Evolutionary conservation across 2,113 vertebrate species (phyloP).

Genomic region (Sinocyclocheilus anshuiensis): DNA sequence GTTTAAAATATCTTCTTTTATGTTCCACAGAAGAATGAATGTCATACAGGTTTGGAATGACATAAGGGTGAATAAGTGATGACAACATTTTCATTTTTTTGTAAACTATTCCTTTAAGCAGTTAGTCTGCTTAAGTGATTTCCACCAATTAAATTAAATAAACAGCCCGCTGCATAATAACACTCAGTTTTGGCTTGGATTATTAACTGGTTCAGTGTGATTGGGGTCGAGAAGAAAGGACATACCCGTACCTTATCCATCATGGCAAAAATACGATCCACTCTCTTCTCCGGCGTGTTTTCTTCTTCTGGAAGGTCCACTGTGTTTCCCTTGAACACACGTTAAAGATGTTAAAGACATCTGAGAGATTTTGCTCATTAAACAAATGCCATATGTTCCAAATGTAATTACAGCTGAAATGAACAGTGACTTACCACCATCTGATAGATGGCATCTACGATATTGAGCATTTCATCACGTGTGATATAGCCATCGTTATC

Average conservation of each 20-base stretch:
- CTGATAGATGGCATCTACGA: constrained; percentile 98
- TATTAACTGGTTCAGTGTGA: background rate
- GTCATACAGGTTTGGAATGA: no score
- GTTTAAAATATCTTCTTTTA: no score
- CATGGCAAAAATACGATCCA: constrained; percentile 98
- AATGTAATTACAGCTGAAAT: background rate
- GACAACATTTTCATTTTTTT: no score
- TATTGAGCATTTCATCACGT: constrained; percentile 96
- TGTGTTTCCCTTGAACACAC: constrained; percentile 86
- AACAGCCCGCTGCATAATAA: background rate
- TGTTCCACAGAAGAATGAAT: no score
- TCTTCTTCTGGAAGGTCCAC: constrained; percentile 97
- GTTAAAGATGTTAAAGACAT: background rate
- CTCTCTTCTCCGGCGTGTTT: constrained; percentile 95
- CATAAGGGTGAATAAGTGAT: no score
- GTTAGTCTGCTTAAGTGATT: background rate
- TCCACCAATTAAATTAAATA: background rate
- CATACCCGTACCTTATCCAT: constrained; percentile 90
- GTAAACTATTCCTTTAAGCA: background rate
- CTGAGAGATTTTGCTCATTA: background rate
- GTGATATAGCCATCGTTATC: constrained; percentile 93
- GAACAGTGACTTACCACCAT: constrained; percentile 89
- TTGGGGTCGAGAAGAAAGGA: background rate
- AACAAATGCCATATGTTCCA: background rate
- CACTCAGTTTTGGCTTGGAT: background rate